Percentiles rank a stretch among this genome's conserved stretches.
phyloP scores from a whole-genome alignment of 2,888 invertebrate species.

The Cenopis cana region DNA sequence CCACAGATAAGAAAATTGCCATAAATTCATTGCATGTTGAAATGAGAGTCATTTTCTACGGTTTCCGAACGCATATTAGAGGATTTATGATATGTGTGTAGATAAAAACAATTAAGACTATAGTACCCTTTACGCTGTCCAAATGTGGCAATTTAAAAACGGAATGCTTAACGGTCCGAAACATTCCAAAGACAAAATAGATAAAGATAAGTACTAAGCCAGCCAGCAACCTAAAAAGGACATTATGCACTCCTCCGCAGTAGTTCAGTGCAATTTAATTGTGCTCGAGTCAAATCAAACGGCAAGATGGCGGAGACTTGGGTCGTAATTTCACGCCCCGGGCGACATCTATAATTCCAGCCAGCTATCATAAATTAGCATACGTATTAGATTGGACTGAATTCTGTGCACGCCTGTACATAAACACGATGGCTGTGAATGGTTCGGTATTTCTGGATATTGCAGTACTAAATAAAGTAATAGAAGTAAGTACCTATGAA shows the following conservation, averaged over 20 bases:
- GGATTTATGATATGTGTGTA: too few relatives aligned
- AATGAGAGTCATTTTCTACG: too few relatives aligned
- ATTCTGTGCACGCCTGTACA: conserved; percentile 71
- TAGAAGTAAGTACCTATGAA: too few relatives aligned
- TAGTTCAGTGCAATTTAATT: conserved; percentile 65
- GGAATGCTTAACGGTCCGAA: conserved; percentile 21
- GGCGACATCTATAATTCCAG: conserved; percentile 82
- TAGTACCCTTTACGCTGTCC: conserved; percentile 5
- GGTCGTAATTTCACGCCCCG: conserved; percentile 74
- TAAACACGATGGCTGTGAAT: conserved; percentile 47
- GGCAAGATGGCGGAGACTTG: conserved; percentile 71
- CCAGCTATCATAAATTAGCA: conserved; percentile 82
- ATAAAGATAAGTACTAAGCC: conserved; percentile 38
- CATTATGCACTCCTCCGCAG: conserved; percentile 58
- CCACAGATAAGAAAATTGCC: too few relatives aligned
- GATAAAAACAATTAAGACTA: conserved; percentile 23
- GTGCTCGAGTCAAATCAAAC: conserved; percentile 65
- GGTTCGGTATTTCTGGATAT: conserved; percentile 54
- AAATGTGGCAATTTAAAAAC: conserved; percentile 36
- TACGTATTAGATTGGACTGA: conserved; percentile 79
- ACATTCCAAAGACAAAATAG: conserved; percentile 47
- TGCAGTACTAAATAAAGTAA: conserved; percentile 43
- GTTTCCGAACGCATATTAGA: too few relatives aligned
- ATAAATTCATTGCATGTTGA: too few relatives aligned
- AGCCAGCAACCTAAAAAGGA: conserved; percentile 54